Conservation (phyloP, 2,888 invertebrate species). For the Ctena decussata region DNA sequence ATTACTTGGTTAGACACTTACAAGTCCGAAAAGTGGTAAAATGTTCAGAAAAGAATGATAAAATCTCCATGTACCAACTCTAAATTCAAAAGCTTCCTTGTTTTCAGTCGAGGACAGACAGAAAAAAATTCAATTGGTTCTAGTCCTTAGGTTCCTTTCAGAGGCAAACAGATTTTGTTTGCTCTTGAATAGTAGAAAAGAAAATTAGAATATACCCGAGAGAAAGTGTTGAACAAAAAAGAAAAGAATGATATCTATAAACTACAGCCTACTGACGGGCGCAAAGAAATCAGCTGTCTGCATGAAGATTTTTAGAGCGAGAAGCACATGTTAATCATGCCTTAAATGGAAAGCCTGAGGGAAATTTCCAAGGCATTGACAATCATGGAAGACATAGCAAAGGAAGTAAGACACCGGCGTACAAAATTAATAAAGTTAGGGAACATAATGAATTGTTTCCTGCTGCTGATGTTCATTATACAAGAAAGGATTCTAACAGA, state of each 20-base stretch:
- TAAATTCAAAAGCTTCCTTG: no score
- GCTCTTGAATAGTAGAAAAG: constrained; percentile 26
- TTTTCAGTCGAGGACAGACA: no score
- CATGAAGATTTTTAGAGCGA: constrained; percentile 36
- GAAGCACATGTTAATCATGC: constrained; percentile 39
- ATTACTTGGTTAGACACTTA: no score
- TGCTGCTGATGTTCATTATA: constrained; percentile 50
- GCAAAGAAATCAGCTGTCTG: constrained; percentile 35
- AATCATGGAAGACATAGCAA: constrained; percentile 33
- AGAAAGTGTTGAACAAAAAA: neutral
- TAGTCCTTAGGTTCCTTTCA: no score
- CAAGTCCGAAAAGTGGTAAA: no score
- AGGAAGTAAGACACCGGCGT: constrained; percentile 26
- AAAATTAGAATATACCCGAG: constrained; percentile 25
- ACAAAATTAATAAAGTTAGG: constrained; percentile 12
- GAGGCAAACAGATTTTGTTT: no score
- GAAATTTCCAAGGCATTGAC: constrained; percentile 28
- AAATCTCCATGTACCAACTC: no score
- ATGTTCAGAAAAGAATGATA: no score
- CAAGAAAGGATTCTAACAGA: constrained; percentile 38
- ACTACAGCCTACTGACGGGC: constrained; percentile 22
- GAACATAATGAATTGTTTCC: constrained; percentile 60
- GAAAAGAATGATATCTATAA: constrained; percentile 21
- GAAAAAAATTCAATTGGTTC: constrained; percentile 31
- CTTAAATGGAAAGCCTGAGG: constrained; percentile 25